phyloP scores from a whole-genome alignment of 2,113 vertebrate genomes.

The Gulo gulo region DNA sequence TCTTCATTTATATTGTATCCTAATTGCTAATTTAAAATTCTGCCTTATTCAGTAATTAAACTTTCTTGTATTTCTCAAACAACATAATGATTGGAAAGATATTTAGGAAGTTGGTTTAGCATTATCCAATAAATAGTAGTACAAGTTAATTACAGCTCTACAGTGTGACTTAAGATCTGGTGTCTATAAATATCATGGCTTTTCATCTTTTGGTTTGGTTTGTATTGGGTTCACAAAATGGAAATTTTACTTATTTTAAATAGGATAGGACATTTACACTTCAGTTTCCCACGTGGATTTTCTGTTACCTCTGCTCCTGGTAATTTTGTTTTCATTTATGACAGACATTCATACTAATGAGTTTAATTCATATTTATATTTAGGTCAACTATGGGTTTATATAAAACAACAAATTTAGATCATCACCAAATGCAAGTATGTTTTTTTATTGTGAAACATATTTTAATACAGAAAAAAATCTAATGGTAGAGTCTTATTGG shows the following conservation, averaged over 20 bases:
- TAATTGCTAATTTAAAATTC: slow-evolving; percentile 68
- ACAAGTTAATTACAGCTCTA: background rate
- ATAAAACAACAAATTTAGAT: slow-evolving; percentile 63
- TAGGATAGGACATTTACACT: slow-evolving; percentile 26
- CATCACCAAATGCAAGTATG: slow-evolving; percentile 58
- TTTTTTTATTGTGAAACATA: slow-evolving; percentile 79
- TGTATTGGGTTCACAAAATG: slow-evolving; percentile 48
- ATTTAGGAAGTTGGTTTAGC: slow-evolving; percentile 50
- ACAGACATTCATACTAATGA: slow-evolving; percentile 55
- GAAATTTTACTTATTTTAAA: slow-evolving; percentile 56
- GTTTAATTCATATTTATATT: slow-evolving; percentile 64
- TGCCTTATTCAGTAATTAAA: slow-evolving; percentile 65
- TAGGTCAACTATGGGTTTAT: slow-evolving; percentile 62
- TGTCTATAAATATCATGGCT: background rate
- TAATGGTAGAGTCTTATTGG: slow-evolving; percentile 65
- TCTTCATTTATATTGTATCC: slow-evolving; percentile 49
- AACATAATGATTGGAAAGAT: slow-evolving; percentile 50
- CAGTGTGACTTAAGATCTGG: slow-evolving; percentile 53
- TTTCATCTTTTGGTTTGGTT: slow-evolving; percentile 38
- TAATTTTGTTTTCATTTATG: slow-evolving; percentile 68
- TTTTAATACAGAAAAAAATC: slow-evolving; percentile 81
- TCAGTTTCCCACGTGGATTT: slow-evolving; percentile 50
- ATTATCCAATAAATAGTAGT: slow-evolving; percentile 27
- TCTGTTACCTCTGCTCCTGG: slow-evolving; percentile 75
- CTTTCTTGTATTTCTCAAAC: slow-evolving; percentile 61